Evolutionary conservation across 2,113 vertebrate genomes (phyloP), one percentile per base, ranked within the genome.

Genomic region (Gila orcuttii): DNA sequence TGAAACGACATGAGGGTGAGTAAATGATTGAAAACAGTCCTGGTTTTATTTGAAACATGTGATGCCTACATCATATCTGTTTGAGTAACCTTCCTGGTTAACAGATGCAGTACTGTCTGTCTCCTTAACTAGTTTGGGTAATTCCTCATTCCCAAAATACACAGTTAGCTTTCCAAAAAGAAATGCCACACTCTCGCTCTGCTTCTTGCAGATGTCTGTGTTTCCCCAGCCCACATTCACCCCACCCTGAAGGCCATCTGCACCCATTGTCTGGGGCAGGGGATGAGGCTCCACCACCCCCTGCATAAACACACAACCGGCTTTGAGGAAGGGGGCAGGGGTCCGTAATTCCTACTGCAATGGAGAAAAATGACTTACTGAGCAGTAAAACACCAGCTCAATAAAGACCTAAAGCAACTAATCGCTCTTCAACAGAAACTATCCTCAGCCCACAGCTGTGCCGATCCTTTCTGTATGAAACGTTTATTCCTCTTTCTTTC

Each of bases 171-270:
- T 50, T 69, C 62, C 42, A 33, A 6, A 82, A 69, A 55, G 62
- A 82, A 52, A 45, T 6, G 11, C 45, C 45, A 55, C 42, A 68
- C 62, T 75, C 79, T 60, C 71, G 3, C 31, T 59, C 50, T 77
- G 5, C 25, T 81, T 25, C 52, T 59, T 78, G 47, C 68, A 81
- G 39, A 66, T 83, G 83, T 85, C 45, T 59, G 55, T 55, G 33
- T 66, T 55, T 55, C 52, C 62, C 39, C 47, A 28, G 76, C 36
- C 66, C 77, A 50, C 55, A 47, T 62, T 66, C 60, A 68, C 80
- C 79, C 57, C 79, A n/a, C 55, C 57, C 71, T 86, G 33, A 77
- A 77, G 60, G 31, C 85, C 85, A 86, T 86, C 85, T 86, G 85
- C 50, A 74, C 59, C 42, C 60, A 68, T 86, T 86, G 85, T 86